Evolutionary conservation across 2,113 vertebrate genomes (phyloP).

Genomic region (Barbus barbus): DNA sequence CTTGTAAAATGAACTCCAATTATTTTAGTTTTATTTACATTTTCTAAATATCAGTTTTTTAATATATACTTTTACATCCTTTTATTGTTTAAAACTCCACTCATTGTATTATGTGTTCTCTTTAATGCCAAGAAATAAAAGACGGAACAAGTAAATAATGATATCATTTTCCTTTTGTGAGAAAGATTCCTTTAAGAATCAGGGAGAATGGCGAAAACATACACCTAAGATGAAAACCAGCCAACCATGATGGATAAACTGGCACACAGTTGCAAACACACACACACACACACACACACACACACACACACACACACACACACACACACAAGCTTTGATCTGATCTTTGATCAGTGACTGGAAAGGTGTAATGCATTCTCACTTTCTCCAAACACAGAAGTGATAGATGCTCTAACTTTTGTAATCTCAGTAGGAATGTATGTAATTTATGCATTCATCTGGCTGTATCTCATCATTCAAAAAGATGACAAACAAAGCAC

Average conservation of each 20-base stretch:
- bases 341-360: slow-evolving; percentile 34
- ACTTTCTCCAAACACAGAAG: not conserved
- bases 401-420: slow-evolving; percentile 39
- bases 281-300: not conserved
- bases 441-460: slow-evolving; percentile 33
- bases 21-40: no score
- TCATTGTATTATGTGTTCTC: not conserved
- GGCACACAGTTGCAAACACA: slow-evolving; percentile 21
- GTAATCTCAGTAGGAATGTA: not conserved
- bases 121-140: not conserved
- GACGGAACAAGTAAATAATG: not conserved
- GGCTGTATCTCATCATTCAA: slow-evolving; percentile 26
- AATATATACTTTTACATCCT: not conserved
- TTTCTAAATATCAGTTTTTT: no score
- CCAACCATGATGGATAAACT: slow-evolving; percentile 6
- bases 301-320: slow-evolving; percentile 29
- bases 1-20: no score
- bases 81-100: not conserved
- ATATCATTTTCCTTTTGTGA: not conserved
- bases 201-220: no score
- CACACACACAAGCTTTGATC: slow-evolving; percentile 22
- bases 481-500: slow-evolving; percentile 26
- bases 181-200: not conserved
- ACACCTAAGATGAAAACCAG: slow-evolving; percentile 3
- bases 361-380: slow-evolving; percentile 27